Evolutionary conservation across 2,888 invertebrate species (phyloP).

Genomic region (Baronia brevicornis): DNA sequence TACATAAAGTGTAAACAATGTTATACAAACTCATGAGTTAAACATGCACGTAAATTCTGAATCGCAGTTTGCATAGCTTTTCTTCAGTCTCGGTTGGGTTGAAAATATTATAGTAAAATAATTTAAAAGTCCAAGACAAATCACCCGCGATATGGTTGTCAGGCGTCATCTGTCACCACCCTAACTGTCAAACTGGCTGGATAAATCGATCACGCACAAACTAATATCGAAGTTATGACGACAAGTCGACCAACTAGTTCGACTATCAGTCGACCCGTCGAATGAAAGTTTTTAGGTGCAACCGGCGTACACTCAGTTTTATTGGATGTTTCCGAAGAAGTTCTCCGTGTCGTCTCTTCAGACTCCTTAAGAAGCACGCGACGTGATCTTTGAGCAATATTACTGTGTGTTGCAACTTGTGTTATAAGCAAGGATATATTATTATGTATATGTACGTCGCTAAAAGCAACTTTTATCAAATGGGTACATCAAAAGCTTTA

Average conservation of each 20-base stretch:
- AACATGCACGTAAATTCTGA: too few relatives aligned
- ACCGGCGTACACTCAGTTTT: constrained; percentile 55
- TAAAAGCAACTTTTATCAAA: too few relatives aligned
- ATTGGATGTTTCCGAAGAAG: constrained; percentile 62
- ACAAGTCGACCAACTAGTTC: constrained; percentile 30
- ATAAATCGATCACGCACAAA: constrained; percentile 70
- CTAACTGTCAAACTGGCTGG: constrained; percentile 67
- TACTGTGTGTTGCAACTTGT: constrained; percentile 22
- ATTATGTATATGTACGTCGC: too few relatives aligned
- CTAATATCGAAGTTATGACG: constrained; percentile 66
- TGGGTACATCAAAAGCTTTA: too few relatives aligned
- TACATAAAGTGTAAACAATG: too few relatives aligned
- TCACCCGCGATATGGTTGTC: constrained; percentile 61
- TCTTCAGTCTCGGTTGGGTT: not conserved
- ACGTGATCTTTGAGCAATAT: constrained; percentile 46
- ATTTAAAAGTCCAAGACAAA: constrained; percentile 58
- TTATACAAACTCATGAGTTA: too few relatives aligned
- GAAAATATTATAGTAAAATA: constrained; percentile 13
- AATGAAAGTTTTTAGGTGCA: constrained; percentile 52
- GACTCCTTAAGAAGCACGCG: constrained; percentile 32
- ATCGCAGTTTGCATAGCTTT: too few relatives aligned
- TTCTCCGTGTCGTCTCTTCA: constrained; percentile 49
- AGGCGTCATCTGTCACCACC: constrained; percentile 69
- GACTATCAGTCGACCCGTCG: constrained; percentile 25
- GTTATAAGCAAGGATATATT: constrained; percentile 5